Evolutionary conservation across 1,140 invertebrate species (phyloP), one percentile per base, ranked within the genome.

Genomic region (Micrasema minimum): DNA sequence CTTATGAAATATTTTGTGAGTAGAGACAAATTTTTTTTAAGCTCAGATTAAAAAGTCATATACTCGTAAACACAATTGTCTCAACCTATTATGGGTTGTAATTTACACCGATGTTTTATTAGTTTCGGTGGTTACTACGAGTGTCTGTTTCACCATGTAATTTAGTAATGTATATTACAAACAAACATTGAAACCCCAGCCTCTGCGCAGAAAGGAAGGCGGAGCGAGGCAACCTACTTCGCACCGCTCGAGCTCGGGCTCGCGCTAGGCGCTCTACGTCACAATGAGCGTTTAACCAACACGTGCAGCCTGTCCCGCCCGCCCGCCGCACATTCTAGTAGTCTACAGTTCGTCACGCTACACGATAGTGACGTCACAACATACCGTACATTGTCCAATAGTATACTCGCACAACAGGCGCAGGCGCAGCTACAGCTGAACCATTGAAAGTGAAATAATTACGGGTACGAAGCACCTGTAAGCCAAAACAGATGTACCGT

Each of bases 221-320:
- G 59, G 59, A 20, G 59, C 55, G 59, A 64, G 59, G 23, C 46
- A 64, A 64, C 59, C 59, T 64, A 64, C 59, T 64, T 64, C n/a
- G 43, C 55, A 31, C 26, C n/a, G 43, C 55, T n/a, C n/a, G n/a
- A n/a, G n/a, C n/a, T n/a, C n/a, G n/a, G n/a, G n/a, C n/a, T n/a
- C n/a, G n/a, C n/a, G n/a, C n/a, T n/a, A n/a, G n/a, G n/a, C n/a
- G n/a, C n/a, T 18, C 59, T 48, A 64, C 59, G 59, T 64, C 59
- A 64, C 41, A 23, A 23, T 31, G 23, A 31, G 51, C 16, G 10
- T 14, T 55, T 35, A 6, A 23, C 35, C 23, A n/a, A 14, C 53
- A 37, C 53, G 0, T 5, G n/a, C 23, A 5, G n/a, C n/a, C n/a
- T 16, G 48, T 20, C 22, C 51, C 23, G 14, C 1, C 11, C 16